phyloP scores from a whole-genome alignment of 1,140 invertebrate genomes.

The Philotrypesis tridentata region DNA sequence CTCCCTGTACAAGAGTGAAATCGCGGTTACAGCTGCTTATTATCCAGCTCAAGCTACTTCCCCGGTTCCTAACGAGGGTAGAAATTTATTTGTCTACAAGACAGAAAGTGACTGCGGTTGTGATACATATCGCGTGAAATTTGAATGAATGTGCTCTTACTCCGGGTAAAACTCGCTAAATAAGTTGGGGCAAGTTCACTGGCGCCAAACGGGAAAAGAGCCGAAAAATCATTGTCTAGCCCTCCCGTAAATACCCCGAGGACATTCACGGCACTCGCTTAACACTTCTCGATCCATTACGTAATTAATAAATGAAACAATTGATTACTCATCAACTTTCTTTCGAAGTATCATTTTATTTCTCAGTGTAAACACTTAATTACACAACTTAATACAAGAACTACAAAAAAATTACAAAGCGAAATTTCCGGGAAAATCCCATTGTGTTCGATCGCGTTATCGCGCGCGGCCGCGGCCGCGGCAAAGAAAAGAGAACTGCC shows the following conservation, averaged over 20 bases:
- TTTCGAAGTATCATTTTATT: too few relatives aligned
- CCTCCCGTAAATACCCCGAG: constrained; percentile 74
- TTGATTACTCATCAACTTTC: too few relatives aligned
- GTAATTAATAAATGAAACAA: too few relatives aligned
- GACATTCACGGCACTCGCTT: too few relatives aligned
- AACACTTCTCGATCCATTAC: too few relatives aligned
- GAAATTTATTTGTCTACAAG: constrained; percentile 34
- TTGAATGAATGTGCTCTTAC: constrained; percentile 62
- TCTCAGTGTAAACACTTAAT: too few relatives aligned
- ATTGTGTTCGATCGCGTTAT: not conserved
- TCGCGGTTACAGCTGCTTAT: not conserved
- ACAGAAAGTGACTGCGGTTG: constrained; percentile 12
- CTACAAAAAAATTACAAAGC: too few relatives aligned
- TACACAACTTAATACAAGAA: too few relatives aligned
- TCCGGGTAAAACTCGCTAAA: constrained; percentile 57
- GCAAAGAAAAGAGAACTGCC: not conserved
- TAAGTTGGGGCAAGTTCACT: constrained; percentile 66
- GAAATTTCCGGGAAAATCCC: too few relatives aligned
- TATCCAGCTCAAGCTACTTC: not conserved
- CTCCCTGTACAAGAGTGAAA: not conserved
- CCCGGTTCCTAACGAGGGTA: constrained; percentile 28
- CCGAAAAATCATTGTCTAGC: constrained; percentile 73
- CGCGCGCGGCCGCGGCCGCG: too few relatives aligned
- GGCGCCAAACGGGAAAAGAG: constrained; percentile 69
- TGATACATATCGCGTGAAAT: constrained; percentile 58